Evolutionary conservation across 1,140 invertebrate species (phyloP), one percentile per base, ranked within the genome.

Genomic region (Calephelis virginiensis): DNA sequence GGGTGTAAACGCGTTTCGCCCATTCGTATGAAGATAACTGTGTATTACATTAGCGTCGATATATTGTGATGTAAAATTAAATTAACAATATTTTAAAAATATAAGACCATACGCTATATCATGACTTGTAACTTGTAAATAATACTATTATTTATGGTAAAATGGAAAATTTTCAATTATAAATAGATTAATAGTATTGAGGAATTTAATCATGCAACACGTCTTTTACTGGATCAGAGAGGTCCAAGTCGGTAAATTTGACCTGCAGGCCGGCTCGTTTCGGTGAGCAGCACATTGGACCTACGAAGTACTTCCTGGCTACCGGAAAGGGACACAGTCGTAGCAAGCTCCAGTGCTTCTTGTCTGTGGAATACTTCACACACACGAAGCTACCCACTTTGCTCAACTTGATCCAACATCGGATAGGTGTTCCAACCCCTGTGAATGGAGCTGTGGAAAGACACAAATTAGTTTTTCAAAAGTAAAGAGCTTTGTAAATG

Each of bases 291-390:
- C 76, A 73, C 76, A 85, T 82, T 0, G 74, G 74, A 0, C 84
- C 84, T 0, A 83, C 80, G 17, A 81, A 69, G 56, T 70, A 76
- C 8, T 64, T 72, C 13, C 71, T 69, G 3, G 63, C 66, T 8
- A 46, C 37, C 8, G 69, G 63, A 40, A 83, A 85, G 0, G 77
- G 76, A 40, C 76, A 78, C 9, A 89, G 61, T 17, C 86, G 65
- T n/a, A 89, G 56, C 7, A 89, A 63, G 6, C 40, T 63, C 86
- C 86, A 89, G 0, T 38, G 70, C 10, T 60, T 59, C 11, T 80
- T 81, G 45, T 89, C 82, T 4, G 60, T 70, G 9, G 86, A 86
- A 50, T 86, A 85, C 62, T 89, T 86, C 0, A 86, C 75, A 43
- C 83, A 83, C 8, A 85, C 65, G 0, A 80, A 77, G 37, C 74